Evolutionary conservation across 2,797 vertebrate species (phyloP), one percentile per base, ranked within the genome.

Genomic region (Paramormyrops hopkinsi): DNA sequence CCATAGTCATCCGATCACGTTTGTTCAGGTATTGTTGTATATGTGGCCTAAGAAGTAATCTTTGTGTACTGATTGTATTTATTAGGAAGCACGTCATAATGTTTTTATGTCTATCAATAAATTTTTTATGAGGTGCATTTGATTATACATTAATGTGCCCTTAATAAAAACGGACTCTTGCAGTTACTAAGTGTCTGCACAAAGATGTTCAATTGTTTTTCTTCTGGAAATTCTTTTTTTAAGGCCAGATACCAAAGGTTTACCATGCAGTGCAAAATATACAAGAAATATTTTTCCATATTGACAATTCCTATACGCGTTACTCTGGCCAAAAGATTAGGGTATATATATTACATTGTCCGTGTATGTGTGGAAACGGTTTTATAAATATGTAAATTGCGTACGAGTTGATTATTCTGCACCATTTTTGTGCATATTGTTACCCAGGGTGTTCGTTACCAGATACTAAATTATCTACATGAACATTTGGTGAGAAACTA

Each of bases 91-190:
- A 95, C 94, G 97, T 95, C 96, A 97, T 97, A 96, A 97, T 97
- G 96, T 96, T 96, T 98, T 98, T 97, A 98, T 97, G 97, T 96
- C 95, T 95, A 96, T 98, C 97, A 97, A 98, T 99, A 98, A 99
- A 99, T 97, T 90, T 96, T 98, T 98, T 98, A 99, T 97, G 97
- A 97, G 97, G 97, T 98, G 97, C 95, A 97, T 97, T 98, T 99
- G 98, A 98, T 97, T 98, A 97, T 97, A 97, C 97, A 97, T 97
- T 96, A 97, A 97, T 96, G 96, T 94, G 96, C 95, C 96, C 94
- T 97, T 97, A 97, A 97, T 98, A 98, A 98, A 82, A 98, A 97
- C 93, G 95, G 94, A 95, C 95, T 94, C 92, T 89, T 85, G 89
- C 90, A 90, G 92, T 91, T 93, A 92, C 88, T 89, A 93, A 91